Base-by-base conservation (phyloP, 2,113 vertebrate species). In the Nesogale talazaci region DNA sequence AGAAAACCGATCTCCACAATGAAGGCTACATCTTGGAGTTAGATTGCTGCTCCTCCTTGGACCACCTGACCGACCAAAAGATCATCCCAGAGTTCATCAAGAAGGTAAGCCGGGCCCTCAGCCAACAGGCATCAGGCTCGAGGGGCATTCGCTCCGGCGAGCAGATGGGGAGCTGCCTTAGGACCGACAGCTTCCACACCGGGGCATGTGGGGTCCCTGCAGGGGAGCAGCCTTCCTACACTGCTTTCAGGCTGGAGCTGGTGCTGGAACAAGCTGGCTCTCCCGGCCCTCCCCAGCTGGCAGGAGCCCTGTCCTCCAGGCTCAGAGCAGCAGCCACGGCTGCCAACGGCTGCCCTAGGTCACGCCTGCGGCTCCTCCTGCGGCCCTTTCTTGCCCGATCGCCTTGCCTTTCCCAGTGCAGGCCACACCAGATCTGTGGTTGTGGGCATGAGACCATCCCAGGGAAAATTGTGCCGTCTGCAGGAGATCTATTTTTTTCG, bases 21-120 rank as follows among this genome's bases (percentile, higher is more conserved):
- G 99, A 99, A 90, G 97, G 98, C 27, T 98, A 98, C 97, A 92
- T 98, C 83, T 98, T 99, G 85, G 99, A 99, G 96, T 96, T 99
- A 96, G 99, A 99, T 94, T 98, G 98, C 85, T 99, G 98, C 92
- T 98, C 99, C 94, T 98, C 98, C 88, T 97, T 98, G 0, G 98
- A 98, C 78, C 98, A 99, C 75, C 97, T 98, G 96, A 98, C 98
- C 92, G 98, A 98, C 96, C 96, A 99, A 7, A 99, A 99, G 96
- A 98, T 99, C 96, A 98, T 99, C 97, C 98, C 99, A 86, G 99
- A 99, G 96, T 99, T 99, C 93, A 97, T 99, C 95, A 99, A 99
- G 95, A 99, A 99, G 98, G 99, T 99, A 97, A 98, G 98, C 94
- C 76, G 25, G n/a, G 27, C 38, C 5, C 17, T n/a, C 1, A 3